Conservation (phyloP, 2,797 vertebrate species). For the Megaceryle alcyon region DNA sequence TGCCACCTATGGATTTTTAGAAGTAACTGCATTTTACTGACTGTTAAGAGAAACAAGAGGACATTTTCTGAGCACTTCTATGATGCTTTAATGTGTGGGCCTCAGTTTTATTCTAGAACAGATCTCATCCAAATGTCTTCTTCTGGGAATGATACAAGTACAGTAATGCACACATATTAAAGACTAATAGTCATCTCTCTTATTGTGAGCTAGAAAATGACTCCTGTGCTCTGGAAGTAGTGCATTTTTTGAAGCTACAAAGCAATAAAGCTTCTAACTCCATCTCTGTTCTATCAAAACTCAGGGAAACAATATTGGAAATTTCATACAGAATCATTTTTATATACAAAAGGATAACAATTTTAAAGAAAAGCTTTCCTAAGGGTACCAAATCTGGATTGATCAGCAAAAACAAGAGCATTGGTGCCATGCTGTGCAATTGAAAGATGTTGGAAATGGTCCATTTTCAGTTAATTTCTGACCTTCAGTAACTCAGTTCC, state of each 20-base stretch:
- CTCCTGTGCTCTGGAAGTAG: background rate
- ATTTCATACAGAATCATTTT: background rate
- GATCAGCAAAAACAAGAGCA: background rate
- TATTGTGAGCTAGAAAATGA: slow-evolving; percentile 18
- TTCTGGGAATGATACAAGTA: background rate
- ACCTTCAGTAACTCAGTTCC: slow-evolving; percentile 35
- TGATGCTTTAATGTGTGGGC: background rate
- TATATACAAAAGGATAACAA: background rate
- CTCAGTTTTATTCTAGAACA: background rate
- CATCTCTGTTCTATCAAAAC: background rate
- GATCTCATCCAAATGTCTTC: background rate
- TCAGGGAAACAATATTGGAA: background rate
- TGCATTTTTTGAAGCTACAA: slow-evolving; percentile 13
- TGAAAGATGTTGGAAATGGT: background rate
- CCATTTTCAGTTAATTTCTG: slow-evolving; percentile 23
- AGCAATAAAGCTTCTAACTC: slow-evolving; percentile 16
- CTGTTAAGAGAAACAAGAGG: background rate
- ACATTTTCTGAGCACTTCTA: background rate
- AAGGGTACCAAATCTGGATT: background rate
- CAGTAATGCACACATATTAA: background rate
- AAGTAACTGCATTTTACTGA: background rate
- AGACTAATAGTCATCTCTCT: background rate
- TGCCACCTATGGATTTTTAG: background rate
- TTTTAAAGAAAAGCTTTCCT: background rate
- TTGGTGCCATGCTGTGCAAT: background rate